These are phyloP conservation scores for Arbacia lixula DNA, from an alignment of 53 echinoderm and acorn worm genomes.

Conservation along the genomic window DNA sequence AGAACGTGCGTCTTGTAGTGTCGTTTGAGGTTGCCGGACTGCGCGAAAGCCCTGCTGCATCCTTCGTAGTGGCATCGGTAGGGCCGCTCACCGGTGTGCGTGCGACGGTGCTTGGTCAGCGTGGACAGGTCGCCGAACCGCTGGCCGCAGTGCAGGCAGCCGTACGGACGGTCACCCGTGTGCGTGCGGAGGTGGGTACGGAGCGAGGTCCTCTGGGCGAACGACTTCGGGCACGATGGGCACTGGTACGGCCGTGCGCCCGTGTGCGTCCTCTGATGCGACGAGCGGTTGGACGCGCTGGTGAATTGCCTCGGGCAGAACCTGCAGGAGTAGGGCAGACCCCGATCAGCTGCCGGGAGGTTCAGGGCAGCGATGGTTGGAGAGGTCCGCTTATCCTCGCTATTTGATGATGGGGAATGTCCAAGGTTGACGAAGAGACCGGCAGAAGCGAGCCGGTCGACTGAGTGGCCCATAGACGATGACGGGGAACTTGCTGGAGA, in stretches of 20 bases:
- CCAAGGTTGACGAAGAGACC: neutral
- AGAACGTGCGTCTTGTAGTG: conserved; percentile 37
- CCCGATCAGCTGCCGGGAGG: neutral
- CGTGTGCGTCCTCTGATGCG: conserved; percentile 26
- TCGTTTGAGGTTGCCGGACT: conserved; percentile 49
- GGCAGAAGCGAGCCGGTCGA: no score
- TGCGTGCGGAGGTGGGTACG: conserved; percentile 55
- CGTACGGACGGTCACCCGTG: conserved; percentile 47
- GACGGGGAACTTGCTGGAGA: neutral
- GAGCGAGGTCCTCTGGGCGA: conserved; percentile 50
- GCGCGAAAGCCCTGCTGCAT: conserved; percentile 36
- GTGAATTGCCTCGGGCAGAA: conserved; percentile 48
- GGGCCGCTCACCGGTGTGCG: conserved; percentile 48
- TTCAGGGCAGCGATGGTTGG: no score
- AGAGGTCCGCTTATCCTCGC: no score
- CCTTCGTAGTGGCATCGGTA: conserved; percentile 42
- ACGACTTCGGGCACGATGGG: conserved; percentile 38
- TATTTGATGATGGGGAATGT: neutral
- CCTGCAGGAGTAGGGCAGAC: conserved; percentile 22
- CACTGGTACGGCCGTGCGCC: conserved; percentile 40
- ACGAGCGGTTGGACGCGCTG: conserved; percentile 30
- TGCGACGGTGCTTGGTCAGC: conserved; percentile 57
- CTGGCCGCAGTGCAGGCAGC: conserved; percentile 23
- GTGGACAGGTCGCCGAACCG: conserved; percentile 54
- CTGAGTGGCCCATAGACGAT: neutral